Percentiles rank a stretch among this genome's conserved stretches.
Conservation (phyloP, 2,797 vertebrate species). For the Periophthalmus magnuspinnatus region DNA sequence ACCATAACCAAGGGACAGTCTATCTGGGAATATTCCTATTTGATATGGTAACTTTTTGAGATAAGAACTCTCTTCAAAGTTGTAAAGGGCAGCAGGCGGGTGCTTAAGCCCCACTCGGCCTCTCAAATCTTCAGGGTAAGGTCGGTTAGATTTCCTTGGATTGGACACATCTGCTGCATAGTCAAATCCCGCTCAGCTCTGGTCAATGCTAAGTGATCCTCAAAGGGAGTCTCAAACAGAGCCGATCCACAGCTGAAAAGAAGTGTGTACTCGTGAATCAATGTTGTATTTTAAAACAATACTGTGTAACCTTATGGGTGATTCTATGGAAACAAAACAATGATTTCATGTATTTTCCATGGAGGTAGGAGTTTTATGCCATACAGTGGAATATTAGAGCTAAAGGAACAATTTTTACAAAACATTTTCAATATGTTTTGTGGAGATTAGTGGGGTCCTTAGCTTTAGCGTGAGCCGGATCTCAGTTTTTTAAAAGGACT, state of each 20-base stretch:
- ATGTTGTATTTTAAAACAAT: no score
- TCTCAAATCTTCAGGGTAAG: neutral
- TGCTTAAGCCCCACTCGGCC: neutral
- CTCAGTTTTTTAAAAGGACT: no score
- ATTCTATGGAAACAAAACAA: no score
- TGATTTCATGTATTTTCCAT: no score
- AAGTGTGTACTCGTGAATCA: neutral
- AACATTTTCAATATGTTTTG: neutral
- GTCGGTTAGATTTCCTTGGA: conserved; percentile 2
- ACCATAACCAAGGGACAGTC: neutral
- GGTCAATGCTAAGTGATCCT: neutral
- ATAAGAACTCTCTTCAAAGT: neutral
- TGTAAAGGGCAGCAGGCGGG: neutral
- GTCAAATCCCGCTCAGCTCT: neutral
- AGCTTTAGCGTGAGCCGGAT: no score
- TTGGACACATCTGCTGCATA: conserved; percentile 7
- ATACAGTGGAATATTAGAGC: no score
- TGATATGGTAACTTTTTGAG: neutral
- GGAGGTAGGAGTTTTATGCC: no score
- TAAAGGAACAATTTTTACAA: no score
- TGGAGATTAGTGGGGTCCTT: no score
- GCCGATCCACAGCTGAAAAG: neutral
- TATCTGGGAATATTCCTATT: neutral
- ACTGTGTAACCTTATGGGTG: no score
- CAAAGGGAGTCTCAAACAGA: neutral